Evolutionary conservation across 2,797 vertebrate genomes (phyloP), one percentile per base, ranked within the genome.

Genomic region (Galaxias olidus): DNA sequence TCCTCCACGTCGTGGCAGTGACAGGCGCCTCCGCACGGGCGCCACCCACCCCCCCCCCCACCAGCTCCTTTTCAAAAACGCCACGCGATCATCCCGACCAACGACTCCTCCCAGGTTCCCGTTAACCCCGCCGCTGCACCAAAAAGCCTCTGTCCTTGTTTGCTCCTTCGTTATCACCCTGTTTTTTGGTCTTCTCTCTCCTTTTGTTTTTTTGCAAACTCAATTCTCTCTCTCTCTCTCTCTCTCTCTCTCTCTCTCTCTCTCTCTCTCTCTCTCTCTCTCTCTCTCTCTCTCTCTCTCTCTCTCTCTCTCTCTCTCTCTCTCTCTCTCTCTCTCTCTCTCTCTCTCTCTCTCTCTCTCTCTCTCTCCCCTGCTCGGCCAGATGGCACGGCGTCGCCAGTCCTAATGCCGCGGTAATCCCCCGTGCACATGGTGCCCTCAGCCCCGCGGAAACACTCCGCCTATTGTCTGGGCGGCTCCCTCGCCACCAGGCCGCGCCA

Each of bases 351-450:
- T 75, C 61, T 77, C 75, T 71, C 51, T 71, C 80, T 79, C 80
- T 79, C n/a, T 79, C 65, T 30, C 30, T 30, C 30, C 65, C 40
- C 79, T 58, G 61, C 74, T 73, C 72, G 76, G 82, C 88, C 89
- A 90, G 88, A 89, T 89, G 88, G 89, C 66, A 47, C 73, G 75
- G 83, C 78, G 75, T 83, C 85, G 87, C 78, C 84, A 82, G 81
- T 75, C 79, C 78, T 86, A 86, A 87, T 88, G 81, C 85, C 73
- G 75, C 79, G 73, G 71, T 88, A 87, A 89, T 89, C 86, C 88
- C 80, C 73, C 65, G 78, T 81, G 83, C 85, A 89, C 86, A 90
- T 87, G 86, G 84, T 82, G 78, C 84, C 80, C 82, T 85, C 73
- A 63, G 80, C 82, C 79, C 64, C 48, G 79, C 82, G 82, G n/a